A percentile compares a stretch with the other conserved stretches of the same genome.
Evolutionary conservation across 2,113 vertebrate species (phyloP).

Genomic region (Sapajus apella): DNA sequence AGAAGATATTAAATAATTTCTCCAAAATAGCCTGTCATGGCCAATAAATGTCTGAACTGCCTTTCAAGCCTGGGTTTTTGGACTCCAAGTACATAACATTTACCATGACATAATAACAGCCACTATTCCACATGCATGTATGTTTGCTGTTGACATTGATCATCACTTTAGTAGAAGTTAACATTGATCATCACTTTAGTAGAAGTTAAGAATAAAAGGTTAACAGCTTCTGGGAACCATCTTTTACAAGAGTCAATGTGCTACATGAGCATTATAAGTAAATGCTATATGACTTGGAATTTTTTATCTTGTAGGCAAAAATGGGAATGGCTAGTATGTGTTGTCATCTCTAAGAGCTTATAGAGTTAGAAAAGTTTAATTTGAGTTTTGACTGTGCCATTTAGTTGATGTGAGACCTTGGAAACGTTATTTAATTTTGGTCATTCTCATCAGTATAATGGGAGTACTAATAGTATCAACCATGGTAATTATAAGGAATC

Average conservation of each 20-base stretch:
- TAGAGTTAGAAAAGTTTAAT: constrained; percentile 26
- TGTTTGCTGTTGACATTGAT: constrained; percentile 1
- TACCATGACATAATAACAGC: neutral
- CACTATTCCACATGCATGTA: neutral
- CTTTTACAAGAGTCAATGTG: neutral
- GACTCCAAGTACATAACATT: neutral
- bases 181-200: neutral
- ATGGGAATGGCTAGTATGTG: neutral
- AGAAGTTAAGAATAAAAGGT: neutral
- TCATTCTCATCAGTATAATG: neutral
- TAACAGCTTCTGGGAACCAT: neutral
- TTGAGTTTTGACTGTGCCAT: neutral
- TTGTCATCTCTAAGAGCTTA: neutral
- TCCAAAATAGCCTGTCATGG: neutral
- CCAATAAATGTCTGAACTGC: neutral
- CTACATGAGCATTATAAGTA: neutral
- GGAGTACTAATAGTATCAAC: neutral
- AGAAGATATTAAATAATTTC: constrained; percentile 8
- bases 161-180: neutral
- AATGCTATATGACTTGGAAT: neutral
- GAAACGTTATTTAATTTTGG: neutral
- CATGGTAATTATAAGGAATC: neutral
- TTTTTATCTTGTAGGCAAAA: constrained; percentile 8
- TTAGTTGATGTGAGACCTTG: neutral
- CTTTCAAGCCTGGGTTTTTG: neutral